These are phyloP conservation scores for Forficula auricularia DNA, from an alignment of 1,140 invertebrate genomes.

Conservation along the genomic window DNA sequence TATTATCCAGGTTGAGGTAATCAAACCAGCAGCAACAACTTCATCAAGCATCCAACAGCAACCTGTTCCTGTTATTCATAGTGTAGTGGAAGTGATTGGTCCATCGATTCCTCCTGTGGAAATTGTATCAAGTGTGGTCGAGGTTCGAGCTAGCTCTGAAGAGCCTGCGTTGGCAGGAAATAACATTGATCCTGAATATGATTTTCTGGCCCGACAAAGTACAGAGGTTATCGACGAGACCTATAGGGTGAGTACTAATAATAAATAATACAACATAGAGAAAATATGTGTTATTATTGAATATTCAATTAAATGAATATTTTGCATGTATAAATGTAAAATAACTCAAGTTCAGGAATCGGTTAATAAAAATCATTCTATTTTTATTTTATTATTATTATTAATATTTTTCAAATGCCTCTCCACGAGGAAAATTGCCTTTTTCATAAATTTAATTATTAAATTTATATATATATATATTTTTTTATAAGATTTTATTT, in stretches of 20 bases:
- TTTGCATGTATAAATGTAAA: too few species aligned
- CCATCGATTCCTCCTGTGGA: conserved; percentile 8
- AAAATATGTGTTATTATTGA: too few species aligned
- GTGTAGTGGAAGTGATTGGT: conserved; percentile 28
- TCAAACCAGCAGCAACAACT: conserved; percentile 6
- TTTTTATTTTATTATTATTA: too few species aligned
- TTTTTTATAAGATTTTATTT: too few species aligned
- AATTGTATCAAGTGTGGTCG: conserved; percentile 27
- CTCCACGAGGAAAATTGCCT: too few species aligned
- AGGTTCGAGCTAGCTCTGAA: conserved; percentile 27
- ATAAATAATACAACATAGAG: background rate
- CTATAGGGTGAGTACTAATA: conserved; percentile 35
- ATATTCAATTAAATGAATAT: too few species aligned
- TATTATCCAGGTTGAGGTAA: background rate
- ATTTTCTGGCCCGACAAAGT: conserved; percentile 62
- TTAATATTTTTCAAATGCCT: too few species aligned
- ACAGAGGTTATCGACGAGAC: conserved; percentile 62
- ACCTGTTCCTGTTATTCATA: conserved; percentile 19
- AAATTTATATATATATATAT: too few species aligned
- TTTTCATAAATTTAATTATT: too few species aligned
- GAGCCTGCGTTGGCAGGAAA: conserved; percentile 37
- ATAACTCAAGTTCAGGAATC: too few species aligned
- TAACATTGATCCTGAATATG: conserved; percentile 63
- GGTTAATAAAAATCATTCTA: too few species aligned
- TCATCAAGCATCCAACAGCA: conserved; percentile 17